phyloP scores from a whole-genome alignment of 2,888 invertebrate species.

The Rosalia funebris region DNA sequence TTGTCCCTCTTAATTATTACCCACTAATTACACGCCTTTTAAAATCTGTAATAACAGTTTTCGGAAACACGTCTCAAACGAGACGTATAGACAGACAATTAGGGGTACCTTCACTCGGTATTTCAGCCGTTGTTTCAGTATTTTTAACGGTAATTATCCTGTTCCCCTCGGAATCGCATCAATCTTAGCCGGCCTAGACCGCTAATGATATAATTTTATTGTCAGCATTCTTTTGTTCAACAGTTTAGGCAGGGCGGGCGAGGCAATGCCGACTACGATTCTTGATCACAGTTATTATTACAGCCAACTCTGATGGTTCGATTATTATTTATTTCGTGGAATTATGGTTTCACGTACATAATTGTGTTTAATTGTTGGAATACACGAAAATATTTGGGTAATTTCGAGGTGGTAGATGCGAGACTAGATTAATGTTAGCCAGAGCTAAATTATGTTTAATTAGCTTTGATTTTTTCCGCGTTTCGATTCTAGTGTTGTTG shows the following conservation, averaged over 20 bases:
- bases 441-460: too few relatives aligned
- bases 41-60: constrained; percentile 25
- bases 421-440: too few relatives aligned
- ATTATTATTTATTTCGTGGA: constrained; percentile 18
- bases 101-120: constrained; percentile 9
- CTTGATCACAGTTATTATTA: constrained; percentile 35
- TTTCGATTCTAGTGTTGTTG: too few relatives aligned
- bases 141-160: constrained; percentile 14
- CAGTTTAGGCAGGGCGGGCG: constrained; percentile 7
- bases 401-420: neutral
- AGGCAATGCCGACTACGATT: constrained; percentile 16
- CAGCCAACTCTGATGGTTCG: constrained; percentile 15
- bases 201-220: constrained; percentile 45
- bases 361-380: constrained; percentile 3
- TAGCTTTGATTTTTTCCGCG: too few relatives aligned
- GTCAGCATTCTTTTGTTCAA: constrained; percentile 40
- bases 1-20: constrained; percentile 6
- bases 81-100: neutral
- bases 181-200: constrained; percentile 36
- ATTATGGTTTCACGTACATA: neutral
- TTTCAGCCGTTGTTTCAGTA: constrained; percentile 3
- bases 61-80: constrained; percentile 15
- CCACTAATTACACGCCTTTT: constrained; percentile 6
- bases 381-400: neutral
- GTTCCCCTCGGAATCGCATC: constrained; percentile 33